phyloP scores from a whole-genome alignment of 1,140 invertebrate species.

The Papilio helenus region DNA sequence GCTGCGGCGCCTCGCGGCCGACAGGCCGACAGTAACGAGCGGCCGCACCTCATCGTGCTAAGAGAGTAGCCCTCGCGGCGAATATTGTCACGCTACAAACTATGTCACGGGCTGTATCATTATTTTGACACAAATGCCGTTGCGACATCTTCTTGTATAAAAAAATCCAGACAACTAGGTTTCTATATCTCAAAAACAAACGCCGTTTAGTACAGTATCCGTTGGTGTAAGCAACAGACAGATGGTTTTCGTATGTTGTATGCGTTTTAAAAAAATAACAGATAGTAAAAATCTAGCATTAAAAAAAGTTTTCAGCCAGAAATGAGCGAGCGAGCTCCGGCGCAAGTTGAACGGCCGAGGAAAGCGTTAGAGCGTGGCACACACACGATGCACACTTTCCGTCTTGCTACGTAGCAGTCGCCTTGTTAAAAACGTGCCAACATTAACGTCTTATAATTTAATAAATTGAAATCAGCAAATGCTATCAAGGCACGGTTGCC shows the following conservation, averaged over 20 bases:
- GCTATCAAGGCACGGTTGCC: not conserved
- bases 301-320: slow-evolving; percentile 69
- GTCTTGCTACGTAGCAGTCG: slow-evolving; percentile 40
- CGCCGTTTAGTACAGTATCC: not conserved
- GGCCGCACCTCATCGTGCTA: slow-evolving; percentile 69
- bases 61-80: slow-evolving; percentile 71
- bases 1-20: slow-evolving; percentile 53
- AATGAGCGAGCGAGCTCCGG: slow-evolving; percentile 65
- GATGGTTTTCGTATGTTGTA: too few relatives aligned
- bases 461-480: slow-evolving; percentile 17
- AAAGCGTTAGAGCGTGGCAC: slow-evolving; percentile 66
- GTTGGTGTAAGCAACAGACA: not conserved
- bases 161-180: slow-evolving; percentile 7
- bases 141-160: slow-evolving; percentile 35
- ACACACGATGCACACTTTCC: slow-evolving; percentile 56
- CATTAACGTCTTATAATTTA: not conserved
- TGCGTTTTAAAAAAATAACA: not conserved
- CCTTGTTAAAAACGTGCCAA: slow-evolving; percentile 14
- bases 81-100: slow-evolving; percentile 76
- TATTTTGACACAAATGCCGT: slow-evolving; percentile 58
- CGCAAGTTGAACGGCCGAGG: slow-evolving; percentile 75
- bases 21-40: slow-evolving; percentile 78
- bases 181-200: slow-evolving; percentile 17
- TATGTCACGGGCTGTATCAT: slow-evolving; percentile 75
- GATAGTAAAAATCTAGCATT: slow-evolving; percentile 52